These are phyloP conservation scores for Sarcophaga subvicina DNA, from an alignment of 2,888 invertebrate species.

Conservation along the genomic window DNA sequence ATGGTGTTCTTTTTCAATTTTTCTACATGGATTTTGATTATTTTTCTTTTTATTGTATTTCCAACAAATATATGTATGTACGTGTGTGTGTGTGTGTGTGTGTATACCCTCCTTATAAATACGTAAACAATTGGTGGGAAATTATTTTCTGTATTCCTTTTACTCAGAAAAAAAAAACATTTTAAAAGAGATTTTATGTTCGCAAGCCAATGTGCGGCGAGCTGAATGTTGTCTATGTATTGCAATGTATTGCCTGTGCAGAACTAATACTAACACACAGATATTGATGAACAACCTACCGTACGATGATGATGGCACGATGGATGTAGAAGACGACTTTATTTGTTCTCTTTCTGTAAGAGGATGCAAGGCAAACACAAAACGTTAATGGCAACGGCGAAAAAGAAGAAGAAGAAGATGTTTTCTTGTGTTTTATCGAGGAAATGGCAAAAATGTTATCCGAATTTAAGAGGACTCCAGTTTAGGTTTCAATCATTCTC, in stretches of 20 bases:
- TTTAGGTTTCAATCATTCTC: background rate
- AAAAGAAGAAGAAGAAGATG: background rate
- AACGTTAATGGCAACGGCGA: background rate
- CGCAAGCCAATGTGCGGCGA: background rate
- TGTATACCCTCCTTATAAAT: too few species aligned
- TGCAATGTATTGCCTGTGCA: background rate
- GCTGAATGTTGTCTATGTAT: background rate
- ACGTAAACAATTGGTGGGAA: background rate
- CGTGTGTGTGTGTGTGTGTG: too few species aligned
- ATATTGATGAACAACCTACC: background rate
- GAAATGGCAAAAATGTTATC: background rate
- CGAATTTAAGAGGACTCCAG: background rate
- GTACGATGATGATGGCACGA: too few species aligned
- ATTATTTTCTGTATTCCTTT: background rate
- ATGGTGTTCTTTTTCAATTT: constrained; percentile 35
- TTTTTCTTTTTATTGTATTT: background rate
- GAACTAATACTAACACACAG: background rate
- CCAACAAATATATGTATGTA: background rate
- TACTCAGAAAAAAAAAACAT: background rate
- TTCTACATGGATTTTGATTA: background rate
- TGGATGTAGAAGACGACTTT: too few species aligned
- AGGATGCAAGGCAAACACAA: too few species aligned
- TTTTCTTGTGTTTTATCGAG: background rate
- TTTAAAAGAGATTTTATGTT: background rate
- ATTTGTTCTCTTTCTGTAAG: too few species aligned